Percentiles rank a stretch among this genome's conserved stretches.
Conservation (phyloP, 2,888 invertebrate genomes). For the Metallyticus violacea region DNA sequence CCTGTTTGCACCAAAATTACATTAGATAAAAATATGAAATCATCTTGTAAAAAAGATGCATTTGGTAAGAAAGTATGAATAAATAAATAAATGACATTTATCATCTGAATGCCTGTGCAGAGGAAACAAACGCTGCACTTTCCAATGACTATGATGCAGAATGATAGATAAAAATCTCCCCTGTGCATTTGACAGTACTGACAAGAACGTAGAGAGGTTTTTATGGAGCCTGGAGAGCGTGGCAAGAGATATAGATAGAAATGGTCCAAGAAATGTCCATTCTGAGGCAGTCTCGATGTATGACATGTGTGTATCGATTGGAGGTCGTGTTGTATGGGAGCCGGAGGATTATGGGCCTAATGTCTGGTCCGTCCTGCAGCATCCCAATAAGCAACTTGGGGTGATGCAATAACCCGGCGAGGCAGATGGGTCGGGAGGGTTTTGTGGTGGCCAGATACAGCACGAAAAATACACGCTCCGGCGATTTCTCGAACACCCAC, state of each 20-base stretch:
- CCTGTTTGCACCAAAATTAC: too few relatives aligned
- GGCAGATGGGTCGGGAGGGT: neutral
- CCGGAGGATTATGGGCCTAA: neutral
- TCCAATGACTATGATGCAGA: neutral
- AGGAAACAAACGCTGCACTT: neutral
- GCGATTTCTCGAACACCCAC: neutral
- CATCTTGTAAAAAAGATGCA: too few relatives aligned
- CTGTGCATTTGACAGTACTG: neutral
- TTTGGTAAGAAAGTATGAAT: too few relatives aligned
- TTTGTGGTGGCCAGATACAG: neutral
- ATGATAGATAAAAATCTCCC: neutral
- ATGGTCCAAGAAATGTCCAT: neutral
- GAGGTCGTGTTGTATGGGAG: neutral
- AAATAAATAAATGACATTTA: too few relatives aligned
- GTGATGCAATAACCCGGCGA: neutral
- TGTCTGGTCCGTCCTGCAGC: neutral
- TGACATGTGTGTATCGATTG: neutral
- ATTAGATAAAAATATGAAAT: too few relatives aligned
- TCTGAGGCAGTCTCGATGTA: constrained; percentile 17
- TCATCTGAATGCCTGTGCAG: neutral
- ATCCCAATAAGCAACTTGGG: constrained; percentile 11
- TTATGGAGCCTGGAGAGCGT: too few relatives aligned
- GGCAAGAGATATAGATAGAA: neutral
- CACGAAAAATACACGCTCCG: neutral
- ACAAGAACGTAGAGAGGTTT: neutral